Evolutionary conservation across 2,888 invertebrate species (phyloP).

Genomic region (Drosophila paranaensis): DNA sequence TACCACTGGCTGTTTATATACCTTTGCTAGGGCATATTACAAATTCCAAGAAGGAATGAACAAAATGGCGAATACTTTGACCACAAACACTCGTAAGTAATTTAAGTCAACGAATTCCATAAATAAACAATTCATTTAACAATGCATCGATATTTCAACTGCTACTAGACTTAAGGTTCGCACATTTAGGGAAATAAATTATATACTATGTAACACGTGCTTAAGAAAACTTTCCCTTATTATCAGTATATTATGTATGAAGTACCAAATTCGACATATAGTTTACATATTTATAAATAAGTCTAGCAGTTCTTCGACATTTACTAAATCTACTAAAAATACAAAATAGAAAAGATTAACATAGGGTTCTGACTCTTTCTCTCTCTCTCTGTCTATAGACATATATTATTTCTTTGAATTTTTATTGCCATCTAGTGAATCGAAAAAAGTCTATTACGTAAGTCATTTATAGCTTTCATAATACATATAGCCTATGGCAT

Average conservation of each 20-base stretch:
- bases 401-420: background rate
- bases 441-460: background rate
- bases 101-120: conserved; percentile 63
- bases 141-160: conserved; percentile 42
- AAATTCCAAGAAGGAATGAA: conserved; percentile 65
- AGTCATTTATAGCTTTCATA: background rate
- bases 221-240: background rate
- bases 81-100: conserved; percentile 60
- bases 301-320: background rate
- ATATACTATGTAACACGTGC: background rate
- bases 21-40: conserved; percentile 52
- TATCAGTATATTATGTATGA: background rate
- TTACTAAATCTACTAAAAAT: background rate
- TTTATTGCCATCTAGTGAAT: background rate
- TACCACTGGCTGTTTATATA: conserved; percentile 42
- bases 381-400: no score
- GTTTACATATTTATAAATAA: background rate
- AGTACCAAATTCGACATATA: no score
- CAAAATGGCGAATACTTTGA: conserved; percentile 63
- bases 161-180: conserved; percentile 24
- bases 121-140: conserved; percentile 51
- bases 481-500: background rate
- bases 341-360: conserved; percentile 6
- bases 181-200: conserved; percentile 5
- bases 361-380: background rate